These are phyloP conservation scores for Phodopus roborovskii DNA, from an alignment of 2,113 vertebrate genomes.

Conservation along the genomic window DNA sequence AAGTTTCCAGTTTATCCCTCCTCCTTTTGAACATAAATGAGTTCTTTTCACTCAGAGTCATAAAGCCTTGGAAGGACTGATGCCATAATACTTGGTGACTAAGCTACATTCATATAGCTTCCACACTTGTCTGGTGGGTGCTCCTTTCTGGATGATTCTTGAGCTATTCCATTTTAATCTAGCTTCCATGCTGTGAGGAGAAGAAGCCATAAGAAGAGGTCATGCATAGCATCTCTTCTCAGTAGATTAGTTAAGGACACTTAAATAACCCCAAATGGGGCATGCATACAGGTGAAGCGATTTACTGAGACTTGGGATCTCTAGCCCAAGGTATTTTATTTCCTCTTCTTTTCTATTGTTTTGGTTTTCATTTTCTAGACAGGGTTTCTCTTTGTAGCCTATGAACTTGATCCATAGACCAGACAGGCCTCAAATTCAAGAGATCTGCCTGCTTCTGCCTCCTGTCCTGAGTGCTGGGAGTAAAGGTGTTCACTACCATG, in stretches of 20 bases:
- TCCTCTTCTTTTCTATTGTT: too few species aligned
- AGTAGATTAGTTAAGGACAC: background rate
- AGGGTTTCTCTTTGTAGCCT: background rate
- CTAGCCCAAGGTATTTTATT: background rate
- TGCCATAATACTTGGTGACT: background rate
- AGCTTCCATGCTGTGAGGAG: background rate
- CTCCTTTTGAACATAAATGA: background rate
- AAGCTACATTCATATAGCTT: background rate
- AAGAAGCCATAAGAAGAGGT: background rate
- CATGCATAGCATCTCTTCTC: background rate
- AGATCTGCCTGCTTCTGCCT: background rate
- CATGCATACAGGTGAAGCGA: background rate
- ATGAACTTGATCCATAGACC: background rate
- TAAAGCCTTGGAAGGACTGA: background rate
- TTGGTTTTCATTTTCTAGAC: background rate
- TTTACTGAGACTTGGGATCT: background rate
- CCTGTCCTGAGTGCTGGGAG: background rate
- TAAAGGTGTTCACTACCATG: background rate
- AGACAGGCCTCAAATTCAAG: background rate
- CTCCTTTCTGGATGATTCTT: background rate
- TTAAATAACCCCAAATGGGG: background rate
- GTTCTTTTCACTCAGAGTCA: background rate
- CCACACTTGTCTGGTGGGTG: background rate
- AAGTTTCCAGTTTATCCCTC: accelerated
- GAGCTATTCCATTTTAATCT: background rate